Evolutionary conservation across 1,140 invertebrate species (phyloP), one percentile per base, ranked within the genome.

Genomic region (Drosophila kepulauana): DNA sequence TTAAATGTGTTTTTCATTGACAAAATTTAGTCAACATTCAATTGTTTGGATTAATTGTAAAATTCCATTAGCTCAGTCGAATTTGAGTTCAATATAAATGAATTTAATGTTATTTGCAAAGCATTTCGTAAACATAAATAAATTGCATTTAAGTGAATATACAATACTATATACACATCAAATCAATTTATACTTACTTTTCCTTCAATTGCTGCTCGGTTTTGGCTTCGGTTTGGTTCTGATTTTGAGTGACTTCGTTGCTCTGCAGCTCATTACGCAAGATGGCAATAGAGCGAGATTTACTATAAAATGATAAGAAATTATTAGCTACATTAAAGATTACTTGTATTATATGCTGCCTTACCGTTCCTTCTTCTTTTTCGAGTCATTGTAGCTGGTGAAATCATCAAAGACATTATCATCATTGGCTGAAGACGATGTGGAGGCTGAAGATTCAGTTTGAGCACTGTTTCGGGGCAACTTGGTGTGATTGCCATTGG

Each of bases 341-440:
- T 13, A 11, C 13, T 41, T 10, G 0, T 10, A 6, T 1, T 33
- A 5, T 33, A 0, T 0, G 30, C 0, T 4, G 3, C n/a, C 59
- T 59, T 41, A 91, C 86, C 80, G 79, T 56, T 85, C 52, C 5
- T 56, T 73, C 28, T 82, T 89, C 49, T 81, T 84, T 41, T 73
- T 85, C 35, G 77, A 78, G 20, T 80, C 79, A 49, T 82, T 88
- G n/a, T 78, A 92, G 52, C 68, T 89, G 28, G 71, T 88, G 54
- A 89, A 92, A 51, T 92, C 91, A 0, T 82, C 82, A 38, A 81
- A 92, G 3, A 92, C 79, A 79, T 89, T 86, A 48, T 90, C 86
- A 51, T 86, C 82, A 30, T 72, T 90, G 1, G 82, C 77, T 15
- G 61, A 64, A 3, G 79, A 49, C 4, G 76, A 46, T 8, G 43